phyloP scores from a whole-genome alignment of 2,888 invertebrate genomes.

The Chaetogeoica ovagalla region DNA sequence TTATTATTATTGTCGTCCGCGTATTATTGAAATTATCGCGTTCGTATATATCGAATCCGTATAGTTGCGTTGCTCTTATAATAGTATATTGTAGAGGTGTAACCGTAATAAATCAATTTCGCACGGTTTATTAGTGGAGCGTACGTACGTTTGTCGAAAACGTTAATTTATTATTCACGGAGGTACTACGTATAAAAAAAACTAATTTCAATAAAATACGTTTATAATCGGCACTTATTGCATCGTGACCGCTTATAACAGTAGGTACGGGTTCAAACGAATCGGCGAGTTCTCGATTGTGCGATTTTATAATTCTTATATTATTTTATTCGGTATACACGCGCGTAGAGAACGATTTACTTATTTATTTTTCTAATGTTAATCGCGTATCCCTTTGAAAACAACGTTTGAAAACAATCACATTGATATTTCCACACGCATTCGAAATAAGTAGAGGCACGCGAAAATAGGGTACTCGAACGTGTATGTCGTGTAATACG shows the following conservation, averaged over 20 bases:
- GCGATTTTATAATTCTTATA: neutral
- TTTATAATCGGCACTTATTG: slow-evolving; percentile 35
- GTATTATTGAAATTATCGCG: slow-evolving; percentile 15
- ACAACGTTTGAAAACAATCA: no score
- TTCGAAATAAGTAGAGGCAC: no score
- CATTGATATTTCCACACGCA: no score
- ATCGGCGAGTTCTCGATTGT: neutral
- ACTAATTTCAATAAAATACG: slow-evolving; percentile 50
- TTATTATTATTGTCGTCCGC: neutral
- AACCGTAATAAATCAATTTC: slow-evolving; percentile 50
- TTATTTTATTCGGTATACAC: no score
- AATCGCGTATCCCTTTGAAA: no score
- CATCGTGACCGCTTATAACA: neutral
- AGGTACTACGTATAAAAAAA: neutral
- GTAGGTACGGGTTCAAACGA: neutral
- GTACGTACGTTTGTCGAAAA: slow-evolving; percentile 1
- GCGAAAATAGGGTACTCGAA: no score
- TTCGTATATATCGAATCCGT: slow-evolving; percentile 27
- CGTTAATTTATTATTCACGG: neutral
- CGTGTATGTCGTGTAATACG: no score
- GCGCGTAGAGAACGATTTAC: no score
- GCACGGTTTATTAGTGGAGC: slow-evolving; percentile 47
- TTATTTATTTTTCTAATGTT: no score
- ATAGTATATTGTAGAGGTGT: no score
- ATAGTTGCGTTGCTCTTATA: slow-evolving; percentile 4